Conservation (phyloP, 2,797 vertebrate genomes). For the Yasuhikotakia modesta region DNA sequence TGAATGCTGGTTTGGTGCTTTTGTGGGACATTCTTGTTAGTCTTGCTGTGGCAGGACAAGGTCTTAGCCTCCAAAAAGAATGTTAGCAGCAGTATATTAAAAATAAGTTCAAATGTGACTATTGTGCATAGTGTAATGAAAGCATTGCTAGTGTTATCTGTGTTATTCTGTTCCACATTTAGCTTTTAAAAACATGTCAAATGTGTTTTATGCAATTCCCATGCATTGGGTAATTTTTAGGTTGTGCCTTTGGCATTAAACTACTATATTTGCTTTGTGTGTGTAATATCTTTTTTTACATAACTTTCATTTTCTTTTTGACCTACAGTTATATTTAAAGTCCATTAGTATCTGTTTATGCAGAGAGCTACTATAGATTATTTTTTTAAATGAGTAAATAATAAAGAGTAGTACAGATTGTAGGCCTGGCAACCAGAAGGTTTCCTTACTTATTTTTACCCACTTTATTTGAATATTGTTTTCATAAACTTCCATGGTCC, state of each 20-base stretch:
- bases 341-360: neutral
- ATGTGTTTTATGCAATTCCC: neutral
- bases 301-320: neutral
- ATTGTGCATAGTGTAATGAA: too few relatives aligned
- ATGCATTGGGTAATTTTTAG: neutral
- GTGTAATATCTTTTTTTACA: neutral
- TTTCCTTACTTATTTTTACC: neutral
- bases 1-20: neutral
- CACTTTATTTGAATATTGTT: slow-evolving; percentile 18
- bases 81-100: neutral
- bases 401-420: neutral
- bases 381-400: neutral
- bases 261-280: neutral
- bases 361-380: neutral
- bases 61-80: neutral
- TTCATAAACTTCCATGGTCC: neutral
- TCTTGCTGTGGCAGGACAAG: neutral
- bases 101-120: neutral
- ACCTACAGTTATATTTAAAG: neutral
- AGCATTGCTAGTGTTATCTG: neutral
- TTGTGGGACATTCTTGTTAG: neutral
- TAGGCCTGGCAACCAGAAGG: neutral
- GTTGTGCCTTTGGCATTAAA: slow-evolving; percentile 6
- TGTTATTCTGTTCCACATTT: neutral
- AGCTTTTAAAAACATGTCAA: neutral